Base-by-base conservation (phyloP, 1,140 invertebrate genomes). In the Bradynema listronoti region DNA sequence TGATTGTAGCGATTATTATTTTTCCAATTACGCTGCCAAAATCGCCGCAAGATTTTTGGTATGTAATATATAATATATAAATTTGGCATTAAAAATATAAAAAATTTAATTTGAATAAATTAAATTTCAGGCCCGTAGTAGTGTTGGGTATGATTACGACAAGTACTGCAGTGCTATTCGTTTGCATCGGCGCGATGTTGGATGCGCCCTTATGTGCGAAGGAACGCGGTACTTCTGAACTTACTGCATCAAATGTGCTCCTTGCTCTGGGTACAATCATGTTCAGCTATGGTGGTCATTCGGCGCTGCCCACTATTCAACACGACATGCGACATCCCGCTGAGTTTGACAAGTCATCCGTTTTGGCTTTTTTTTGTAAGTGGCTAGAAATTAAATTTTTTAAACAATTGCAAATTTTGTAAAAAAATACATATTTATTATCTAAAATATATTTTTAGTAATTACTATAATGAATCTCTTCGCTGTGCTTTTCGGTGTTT, bases 1-100 rank as follows among this genome's bases (percentile, higher is more conserved):
- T 62, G n/a, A 34, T 36, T 19, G 51, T 62, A 24, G 63, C 61
- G n/a, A 83, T 56, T 85, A 85, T 50, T 9, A 50, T 64, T 2
- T 32, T 34, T 1, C 62, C 62, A 14, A 19, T 64, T 11, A 39
- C 27, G 4, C 25, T 64, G 27, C 39, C 57, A 9, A 67, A 64
- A 43, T 64, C 62, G 0, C 62, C 62, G 1, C 24, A 68, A 42
- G 54, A 64, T 41, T 64, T 64, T 52, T 64, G 50, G 86, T 86
- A 79, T 81, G 79, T 78, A 70, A 22, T 47, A 25, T 16, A 41
- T 66, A 29, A 30, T 19, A 39, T 19, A 39, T 39, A 19, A 39
- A 19, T 11, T 11, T 47, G 11, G 22, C 11, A 47, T 19, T 50
- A 16, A 16, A 22, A 16, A 50, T 41, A 2, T 22, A 29, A 16